Base-by-base conservation (phyloP, 2,797 vertebrate genomes). In the Cuculus canorus region DNA sequence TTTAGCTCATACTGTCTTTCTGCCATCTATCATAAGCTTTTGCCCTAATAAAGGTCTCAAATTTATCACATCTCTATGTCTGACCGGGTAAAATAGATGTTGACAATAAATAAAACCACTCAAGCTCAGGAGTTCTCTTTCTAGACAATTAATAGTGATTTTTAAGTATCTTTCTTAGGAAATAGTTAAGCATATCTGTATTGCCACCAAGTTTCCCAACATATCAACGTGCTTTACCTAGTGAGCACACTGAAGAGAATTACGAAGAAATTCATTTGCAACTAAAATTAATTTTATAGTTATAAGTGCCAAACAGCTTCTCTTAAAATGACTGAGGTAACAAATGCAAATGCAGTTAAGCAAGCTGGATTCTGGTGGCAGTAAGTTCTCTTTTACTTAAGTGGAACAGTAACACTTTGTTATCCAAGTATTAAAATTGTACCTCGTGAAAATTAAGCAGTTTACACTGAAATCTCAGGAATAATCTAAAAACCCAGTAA, bases 141-240 rank as follows among this genome's bases (percentile, higher is more conserved):
- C 21, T 47, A 45, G 12, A 28, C 16, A 81, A 73, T 18, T 21
- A 45, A 39, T 0, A 77, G 24, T 10, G 35, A 63, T 48, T 81
- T 1, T 2, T 12, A 52, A 52, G 17, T 59, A 2, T 33, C 50
- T 83, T 57, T 52, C 30, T 78, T 37, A 13, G 5, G 27, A 84
- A 90, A 91, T 28, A 83, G 17, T 16, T 32, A 68, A 79, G n/a
- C 45, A 41, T 28, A 82, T 43, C 14, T 69, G 37, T 33, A 70
- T 57, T 0, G 0, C 47, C 37, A 76, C 4, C 1, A n/a, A 82
- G 18, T 37, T 63, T 66, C 53, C 39, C 17, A 87, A 59, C 11
- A 30, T 18, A 54, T 3, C 56, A 64, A 14, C 0, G 0, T 64
- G 17, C 10, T 78, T 73, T 72, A 60, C 41, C 54, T 85, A 91